Evolutionary conservation across 1,140 invertebrate species (phyloP).

Genomic region (Eciton burchellii): DNA sequence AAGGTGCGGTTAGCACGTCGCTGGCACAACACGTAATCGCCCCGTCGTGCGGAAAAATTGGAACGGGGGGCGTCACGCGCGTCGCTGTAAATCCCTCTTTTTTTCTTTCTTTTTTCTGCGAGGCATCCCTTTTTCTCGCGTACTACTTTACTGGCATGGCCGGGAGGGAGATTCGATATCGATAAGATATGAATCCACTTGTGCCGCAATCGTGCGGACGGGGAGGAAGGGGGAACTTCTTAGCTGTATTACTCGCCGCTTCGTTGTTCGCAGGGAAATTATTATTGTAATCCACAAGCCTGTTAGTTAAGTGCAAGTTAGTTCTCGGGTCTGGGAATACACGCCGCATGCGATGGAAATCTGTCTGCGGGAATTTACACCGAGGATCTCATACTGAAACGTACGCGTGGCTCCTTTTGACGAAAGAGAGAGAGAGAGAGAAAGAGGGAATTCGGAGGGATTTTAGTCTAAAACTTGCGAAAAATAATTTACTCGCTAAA

Average conservation of each 20-base stretch:
- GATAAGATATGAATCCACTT: constrained; percentile 16
- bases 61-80: constrained; percentile 24
- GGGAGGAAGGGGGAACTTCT: too few species aligned
- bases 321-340: too few species aligned
- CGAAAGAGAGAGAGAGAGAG: too few species aligned
- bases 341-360: too few species aligned
- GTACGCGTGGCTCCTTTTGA: too few species aligned
- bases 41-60: constrained; percentile 54
- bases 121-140: constrained; percentile 26
- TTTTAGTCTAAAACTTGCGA: too few species aligned
- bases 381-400: too few species aligned
- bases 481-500: background rate
- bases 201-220: background rate
- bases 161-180: constrained; percentile 34
- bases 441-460: too few species aligned
- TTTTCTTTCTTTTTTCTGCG: background rate
- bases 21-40: constrained; percentile 48
- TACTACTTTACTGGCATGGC: background rate
- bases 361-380: too few species aligned
- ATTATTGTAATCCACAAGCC: background rate
- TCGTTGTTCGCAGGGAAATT: background rate
- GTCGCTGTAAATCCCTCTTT: constrained; percentile 19
- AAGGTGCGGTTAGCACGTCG: constrained; percentile 42
- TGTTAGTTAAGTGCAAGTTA: too few species aligned
- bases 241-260: constrained; percentile 32